A percentile compares a stretch with the other conserved stretches of the same genome.
Evolutionary conservation across 1,140 invertebrate species (phyloP).

Genomic region (Diplogasteroides magnus): DNA sequence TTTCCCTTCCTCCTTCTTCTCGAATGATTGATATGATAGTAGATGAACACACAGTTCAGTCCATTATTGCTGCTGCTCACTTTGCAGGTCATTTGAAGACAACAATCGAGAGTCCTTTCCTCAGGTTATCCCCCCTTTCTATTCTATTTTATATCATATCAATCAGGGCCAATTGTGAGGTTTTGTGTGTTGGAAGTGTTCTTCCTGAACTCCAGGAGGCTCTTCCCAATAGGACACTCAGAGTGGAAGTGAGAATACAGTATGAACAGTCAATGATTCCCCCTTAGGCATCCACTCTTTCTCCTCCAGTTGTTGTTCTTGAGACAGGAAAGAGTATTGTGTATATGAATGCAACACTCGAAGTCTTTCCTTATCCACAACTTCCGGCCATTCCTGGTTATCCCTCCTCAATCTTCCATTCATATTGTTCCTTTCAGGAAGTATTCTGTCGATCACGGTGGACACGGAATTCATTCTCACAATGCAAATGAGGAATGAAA

Average conservation of each 20-base stretch:
- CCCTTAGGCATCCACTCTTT: constrained; percentile 24
- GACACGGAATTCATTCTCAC: constrained; percentile 34
- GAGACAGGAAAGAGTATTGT: constrained; percentile 27
- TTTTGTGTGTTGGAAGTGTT: constrained; percentile 44
- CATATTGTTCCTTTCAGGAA: constrained; percentile 2
- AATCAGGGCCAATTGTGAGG: constrained; percentile 27
- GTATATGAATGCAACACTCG: constrained; percentile 31
- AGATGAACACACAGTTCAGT: constrained; percentile 33
- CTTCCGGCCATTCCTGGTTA: not conserved
- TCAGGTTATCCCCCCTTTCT: no score
- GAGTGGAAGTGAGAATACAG: constrained; percentile 31
- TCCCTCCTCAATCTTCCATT: no score
- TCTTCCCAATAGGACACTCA: constrained; percentile 34
- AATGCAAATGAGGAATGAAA: constrained; percentile 36
- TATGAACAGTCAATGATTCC: not conserved
- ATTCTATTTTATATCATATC: no score
- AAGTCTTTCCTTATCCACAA: constrained; percentile 7
- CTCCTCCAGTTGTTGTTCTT: constrained; percentile 31
- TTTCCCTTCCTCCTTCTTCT: constrained; percentile 19
- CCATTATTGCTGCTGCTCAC: constrained; percentile 29
- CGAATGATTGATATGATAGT: constrained; percentile 35
- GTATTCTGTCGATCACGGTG: constrained; percentile 29
- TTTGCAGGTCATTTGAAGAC: constrained; percentile 35
- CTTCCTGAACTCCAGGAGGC: constrained; percentile 36
- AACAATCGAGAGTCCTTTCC: constrained; percentile 25